Percentiles rank a stretch among this genome's conserved stretches.
phyloP scores from a whole-genome alignment of 2,797 vertebrate genomes.

The Syngnathus rostellatus region DNA sequence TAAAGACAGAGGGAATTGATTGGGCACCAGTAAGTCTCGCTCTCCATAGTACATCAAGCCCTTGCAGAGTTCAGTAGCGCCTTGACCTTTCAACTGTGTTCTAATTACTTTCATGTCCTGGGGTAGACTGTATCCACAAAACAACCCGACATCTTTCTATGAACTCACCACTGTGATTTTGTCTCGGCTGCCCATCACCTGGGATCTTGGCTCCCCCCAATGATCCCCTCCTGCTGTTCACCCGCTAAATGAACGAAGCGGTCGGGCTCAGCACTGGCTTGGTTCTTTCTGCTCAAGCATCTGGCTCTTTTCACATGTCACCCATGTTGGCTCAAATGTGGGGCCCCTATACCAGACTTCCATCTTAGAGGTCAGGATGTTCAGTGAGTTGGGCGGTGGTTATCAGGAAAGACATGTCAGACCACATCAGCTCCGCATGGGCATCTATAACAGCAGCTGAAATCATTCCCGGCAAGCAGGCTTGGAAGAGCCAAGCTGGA shows the following conservation, averaged over 20 bases:
- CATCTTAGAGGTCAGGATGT: constrained; percentile 37
- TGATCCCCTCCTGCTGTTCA: constrained; percentile 47
- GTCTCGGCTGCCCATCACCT: constrained; percentile 67
- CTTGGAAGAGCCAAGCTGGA: constrained; percentile 54
- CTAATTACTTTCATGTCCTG: constrained; percentile 74
- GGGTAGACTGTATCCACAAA: constrained; percentile 62
- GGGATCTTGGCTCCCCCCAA: constrained; percentile 62
- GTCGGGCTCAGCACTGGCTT: constrained; percentile 49
- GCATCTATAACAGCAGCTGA: constrained; percentile 60
- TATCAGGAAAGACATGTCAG: constrained; percentile 59
- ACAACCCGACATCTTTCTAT: constrained; percentile 63
- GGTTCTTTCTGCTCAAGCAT: constrained; percentile 57
- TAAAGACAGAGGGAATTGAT: constrained; percentile 14
- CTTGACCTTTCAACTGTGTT: constrained; percentile 70
- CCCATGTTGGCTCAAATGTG: constrained; percentile 49
- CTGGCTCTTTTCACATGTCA: constrained; percentile 64
- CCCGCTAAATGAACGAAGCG: constrained; percentile 46
- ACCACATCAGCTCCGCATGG: constrained; percentile 58
- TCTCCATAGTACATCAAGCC: constrained; percentile 58
- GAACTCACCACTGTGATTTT: constrained; percentile 65
- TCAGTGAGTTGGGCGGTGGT: constrained; percentile 42
- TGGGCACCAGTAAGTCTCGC: constrained; percentile 55
- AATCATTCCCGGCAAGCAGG: constrained; percentile 59
- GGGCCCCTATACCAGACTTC: constrained; percentile 37
- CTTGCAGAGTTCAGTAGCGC: constrained; percentile 58